These are phyloP conservation scores for Psilopsiagon aymara DNA, from an alignment of 2,113 vertebrate genomes.

Conservation along the genomic window DNA sequence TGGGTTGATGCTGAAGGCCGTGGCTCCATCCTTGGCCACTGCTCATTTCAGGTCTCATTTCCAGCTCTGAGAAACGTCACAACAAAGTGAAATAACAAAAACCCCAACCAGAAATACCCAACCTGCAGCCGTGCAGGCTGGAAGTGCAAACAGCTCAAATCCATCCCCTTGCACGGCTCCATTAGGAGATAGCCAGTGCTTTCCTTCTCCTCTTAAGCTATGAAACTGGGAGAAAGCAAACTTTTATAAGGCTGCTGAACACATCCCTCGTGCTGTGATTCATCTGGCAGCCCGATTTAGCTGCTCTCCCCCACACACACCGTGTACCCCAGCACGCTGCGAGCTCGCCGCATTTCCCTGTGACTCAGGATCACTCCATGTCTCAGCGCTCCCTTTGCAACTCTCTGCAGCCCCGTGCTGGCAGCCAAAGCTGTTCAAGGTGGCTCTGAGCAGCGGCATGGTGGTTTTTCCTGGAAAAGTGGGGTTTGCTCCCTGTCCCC, in stretches of 20 bases:
- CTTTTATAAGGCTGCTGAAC: background rate
- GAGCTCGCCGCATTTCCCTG: background rate
- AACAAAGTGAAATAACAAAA: background rate
- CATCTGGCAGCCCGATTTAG: background rate
- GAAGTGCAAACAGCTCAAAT: fast-evolving
- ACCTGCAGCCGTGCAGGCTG: fast-evolving
- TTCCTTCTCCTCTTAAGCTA: background rate
- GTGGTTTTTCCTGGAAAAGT: background rate
- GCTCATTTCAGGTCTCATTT: background rate
- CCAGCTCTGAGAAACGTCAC: background rate
- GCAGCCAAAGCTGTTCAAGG: background rate
- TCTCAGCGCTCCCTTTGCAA: fast-evolving
- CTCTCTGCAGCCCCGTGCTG: fast-evolving
- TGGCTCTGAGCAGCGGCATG: fast-evolving
- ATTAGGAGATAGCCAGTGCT: fast-evolving
- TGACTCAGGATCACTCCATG: background rate
- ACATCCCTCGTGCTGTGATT: background rate
- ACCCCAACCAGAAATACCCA: background rate
- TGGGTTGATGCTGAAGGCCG: background rate
- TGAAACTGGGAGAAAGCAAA: background rate
- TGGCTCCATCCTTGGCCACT: background rate
- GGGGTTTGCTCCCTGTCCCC: too few species aligned
- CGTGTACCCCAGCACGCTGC: background rate
- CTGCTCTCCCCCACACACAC: background rate
- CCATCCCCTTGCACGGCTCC: background rate